Base-by-base conservation (phyloP, 2,888 invertebrate genomes). In the Lysandra coridon region DNA sequence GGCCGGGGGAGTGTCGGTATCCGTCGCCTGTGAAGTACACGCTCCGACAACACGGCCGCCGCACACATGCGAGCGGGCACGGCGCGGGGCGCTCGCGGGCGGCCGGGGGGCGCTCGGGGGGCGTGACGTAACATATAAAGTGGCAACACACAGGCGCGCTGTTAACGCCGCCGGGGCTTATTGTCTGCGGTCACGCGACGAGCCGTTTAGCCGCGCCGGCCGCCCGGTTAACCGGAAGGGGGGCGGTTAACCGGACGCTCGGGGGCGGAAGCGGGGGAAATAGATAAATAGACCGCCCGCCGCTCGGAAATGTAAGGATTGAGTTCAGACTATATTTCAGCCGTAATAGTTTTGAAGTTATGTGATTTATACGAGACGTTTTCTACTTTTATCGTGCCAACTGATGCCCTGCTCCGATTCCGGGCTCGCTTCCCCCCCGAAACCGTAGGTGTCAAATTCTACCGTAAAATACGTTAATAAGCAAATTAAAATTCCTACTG, bases 151-250 rank as follows among this genome's bases (percentile, higher is more conserved):
- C 92, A 93, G 92, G 92, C 94, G 92, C 93, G 93, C 92, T 92
- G 93, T 93, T 93, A 93, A 92, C 94, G 93, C 92, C 91, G 91
- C 88, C 91, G 91, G 92, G 93, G 93, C 94, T 94, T 93, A 94
- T 94, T 94, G 94, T 94, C 94, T 94, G 94, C 93, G 94, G 94
- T 94, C 94, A 94, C 94, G 94, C 94, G 93, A 94, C 94, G 93
- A 94, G 93, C 94, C 93, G 94, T 94, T 94, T 94, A 94, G 94
- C 93, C 93, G 93, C 90, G 91, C 91, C 89, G 89, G 88, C 91
- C 92, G 90, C 92, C 92, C 93, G 94, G 93, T 93, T 93, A 94
- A 93, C 94, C 93, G 93, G 93, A 93, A 92, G 94, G 93, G 93
- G 92, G 94, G 92, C 91, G 94, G 94, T 94, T 94, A 93, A 94